These are phyloP conservation scores for Holotrichia oblita DNA, from an alignment of 1,140 invertebrate genomes.

Conservation along the genomic window DNA sequence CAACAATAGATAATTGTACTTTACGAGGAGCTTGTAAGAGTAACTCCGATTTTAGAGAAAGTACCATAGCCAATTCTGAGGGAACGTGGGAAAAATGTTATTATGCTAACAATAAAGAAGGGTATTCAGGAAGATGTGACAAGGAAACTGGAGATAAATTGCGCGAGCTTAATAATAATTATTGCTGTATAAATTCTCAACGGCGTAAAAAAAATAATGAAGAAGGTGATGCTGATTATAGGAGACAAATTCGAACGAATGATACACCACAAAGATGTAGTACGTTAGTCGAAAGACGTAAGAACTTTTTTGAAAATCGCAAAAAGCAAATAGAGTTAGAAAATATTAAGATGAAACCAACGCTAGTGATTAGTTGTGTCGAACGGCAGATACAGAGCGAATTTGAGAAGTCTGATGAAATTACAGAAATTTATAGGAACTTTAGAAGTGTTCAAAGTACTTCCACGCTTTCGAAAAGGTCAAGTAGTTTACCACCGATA, in stretches of 20 bases:
- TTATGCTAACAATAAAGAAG: neutral
- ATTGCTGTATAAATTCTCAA: neutral
- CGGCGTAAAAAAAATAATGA: neutral
- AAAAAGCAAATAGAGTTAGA: neutral
- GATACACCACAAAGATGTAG: neutral
- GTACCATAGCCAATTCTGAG: neutral
- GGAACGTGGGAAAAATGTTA: neutral
- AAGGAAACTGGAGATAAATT: neutral
- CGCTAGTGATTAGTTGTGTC: neutral
- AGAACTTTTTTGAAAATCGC: conserved; percentile 4
- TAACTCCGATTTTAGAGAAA: conserved; percentile 22
- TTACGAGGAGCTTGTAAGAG: conserved; percentile 5
- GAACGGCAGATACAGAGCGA: neutral
- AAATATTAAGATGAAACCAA: conserved; percentile 14
- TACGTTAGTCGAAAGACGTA: neutral
- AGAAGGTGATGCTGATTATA: neutral
- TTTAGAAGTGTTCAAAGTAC: conserved; percentile 24
- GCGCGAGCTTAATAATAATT: neutral
- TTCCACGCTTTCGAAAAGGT: conserved; percentile 32
- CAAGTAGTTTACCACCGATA: conserved; percentile 13
- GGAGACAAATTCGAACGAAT: neutral
- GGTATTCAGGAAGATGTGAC: neutral
- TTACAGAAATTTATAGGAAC: conserved; percentile 37
- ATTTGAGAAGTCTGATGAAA: neutral
- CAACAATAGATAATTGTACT: neutral